These are phyloP conservation scores for Eubasilissa regina DNA, from an alignment of 1,140 invertebrate genomes.

Conservation along the genomic window DNA sequence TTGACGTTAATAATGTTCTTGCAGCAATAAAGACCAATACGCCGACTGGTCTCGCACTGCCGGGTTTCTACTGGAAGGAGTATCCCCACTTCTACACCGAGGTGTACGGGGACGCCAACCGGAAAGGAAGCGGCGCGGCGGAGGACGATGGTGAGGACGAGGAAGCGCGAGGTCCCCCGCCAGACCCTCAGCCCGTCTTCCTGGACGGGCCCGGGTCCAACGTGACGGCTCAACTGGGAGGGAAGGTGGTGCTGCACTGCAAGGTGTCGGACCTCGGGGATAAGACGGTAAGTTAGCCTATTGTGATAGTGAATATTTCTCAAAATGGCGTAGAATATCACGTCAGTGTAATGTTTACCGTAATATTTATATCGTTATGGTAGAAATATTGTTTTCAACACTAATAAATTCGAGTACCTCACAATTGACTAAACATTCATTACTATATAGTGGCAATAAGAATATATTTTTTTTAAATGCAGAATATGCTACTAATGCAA, in stretches of 20 bases:
- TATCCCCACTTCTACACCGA: constrained; percentile 57
- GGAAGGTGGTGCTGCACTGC: constrained; percentile 76
- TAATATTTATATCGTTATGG: no score
- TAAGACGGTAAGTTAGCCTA: constrained; percentile 72
- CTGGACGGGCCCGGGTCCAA: constrained; percentile 72
- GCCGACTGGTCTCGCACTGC: constrained; percentile 1
- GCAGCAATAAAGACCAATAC: constrained; percentile 46
- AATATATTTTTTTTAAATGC: no score
- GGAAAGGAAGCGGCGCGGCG: neutral
- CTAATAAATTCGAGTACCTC: no score
- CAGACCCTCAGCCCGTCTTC: constrained; percentile 73
- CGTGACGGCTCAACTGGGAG: constrained; percentile 76
- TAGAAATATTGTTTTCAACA: neutral
- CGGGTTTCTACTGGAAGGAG: constrained; percentile 51
- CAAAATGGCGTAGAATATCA: neutral
- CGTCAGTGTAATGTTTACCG: no score
- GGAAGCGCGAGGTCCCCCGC: constrained; percentile 57
- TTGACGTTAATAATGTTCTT: neutral
- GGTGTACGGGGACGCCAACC: constrained; percentile 47
- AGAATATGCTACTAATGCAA: no score
- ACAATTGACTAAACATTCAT: no score
- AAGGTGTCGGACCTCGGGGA: constrained; percentile 76
- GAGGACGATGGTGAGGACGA: constrained; percentile 28
- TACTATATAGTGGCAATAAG: no score
- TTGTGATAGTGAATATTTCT: neutral